These are phyloP conservation scores for Beris morrisii DNA, from an alignment of 2,888 invertebrate genomes.

Conservation along the genomic window DNA sequence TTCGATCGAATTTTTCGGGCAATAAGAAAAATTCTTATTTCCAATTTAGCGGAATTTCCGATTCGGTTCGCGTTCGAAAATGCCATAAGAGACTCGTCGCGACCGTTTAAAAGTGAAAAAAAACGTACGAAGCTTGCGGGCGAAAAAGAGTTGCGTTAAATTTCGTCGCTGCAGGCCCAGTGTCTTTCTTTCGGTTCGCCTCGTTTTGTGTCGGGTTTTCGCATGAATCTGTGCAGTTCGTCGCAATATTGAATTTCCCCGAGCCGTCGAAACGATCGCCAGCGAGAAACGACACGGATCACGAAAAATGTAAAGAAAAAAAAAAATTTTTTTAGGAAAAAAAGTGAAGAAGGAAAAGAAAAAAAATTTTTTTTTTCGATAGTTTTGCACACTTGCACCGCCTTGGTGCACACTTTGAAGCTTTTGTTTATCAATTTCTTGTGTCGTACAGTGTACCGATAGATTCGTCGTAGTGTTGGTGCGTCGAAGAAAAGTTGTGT, in stretches of 20 bases:
- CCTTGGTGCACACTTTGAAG: slow-evolving; percentile 29
- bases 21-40: no score
- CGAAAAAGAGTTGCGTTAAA: no score
- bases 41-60: no score
- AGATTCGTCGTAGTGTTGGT: slow-evolving; percentile 24
- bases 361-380: background rate
- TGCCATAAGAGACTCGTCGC: no score
- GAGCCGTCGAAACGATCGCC: background rate
- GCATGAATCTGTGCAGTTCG: no score
- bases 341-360: background rate
- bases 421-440: slow-evolving; percentile 38
- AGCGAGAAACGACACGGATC: background rate
- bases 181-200: no score
- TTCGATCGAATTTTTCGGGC: no score
- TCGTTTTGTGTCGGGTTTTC: no score
- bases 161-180: no score
- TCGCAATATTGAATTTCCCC: background rate
- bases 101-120: no score
- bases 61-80: no score
- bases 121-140: no score
- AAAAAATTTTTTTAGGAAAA: slow-evolving; percentile 9
- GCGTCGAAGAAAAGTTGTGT: slow-evolving; percentile 4
- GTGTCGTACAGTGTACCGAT: slow-evolving; percentile 30
- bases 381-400: slow-evolving; percentile 16
- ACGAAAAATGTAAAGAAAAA: slow-evolving; percentile 3